Percentiles rank a stretch among this genome's conserved stretches.
These are phyloP conservation scores for Drosophila burlai DNA, from an alignment of 1,140 invertebrate species.

Conservation along the genomic window DNA sequence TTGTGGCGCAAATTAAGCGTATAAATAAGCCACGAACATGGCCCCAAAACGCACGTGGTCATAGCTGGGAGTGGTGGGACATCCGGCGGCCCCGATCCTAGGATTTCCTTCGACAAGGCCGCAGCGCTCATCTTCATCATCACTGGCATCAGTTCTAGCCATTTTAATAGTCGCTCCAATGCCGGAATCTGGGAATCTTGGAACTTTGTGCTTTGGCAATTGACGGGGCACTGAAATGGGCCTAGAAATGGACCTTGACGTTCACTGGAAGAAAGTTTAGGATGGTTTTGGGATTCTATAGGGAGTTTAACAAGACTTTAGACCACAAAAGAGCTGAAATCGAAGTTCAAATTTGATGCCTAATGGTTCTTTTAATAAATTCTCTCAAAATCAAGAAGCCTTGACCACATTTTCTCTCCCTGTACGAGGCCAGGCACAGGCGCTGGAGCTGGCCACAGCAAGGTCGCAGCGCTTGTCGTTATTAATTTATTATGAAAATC, in stretches of 20 bases:
- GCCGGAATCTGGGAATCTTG: constrained; percentile 9
- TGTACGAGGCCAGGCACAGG: neutral
- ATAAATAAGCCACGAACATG: constrained; percentile 76
- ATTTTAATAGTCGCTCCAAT: constrained; percentile 33
- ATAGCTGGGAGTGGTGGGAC: constrained; percentile 25
- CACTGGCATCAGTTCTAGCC: constrained; percentile 35
- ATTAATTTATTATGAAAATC: constrained; percentile 84
- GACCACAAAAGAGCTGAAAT: neutral
- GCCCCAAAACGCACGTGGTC: constrained; percentile 24
- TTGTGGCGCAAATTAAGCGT: constrained; percentile 82
- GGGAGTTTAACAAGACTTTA: too few relatives aligned
- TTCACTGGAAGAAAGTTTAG: constrained; percentile 8
- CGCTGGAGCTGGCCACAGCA: constrained; percentile 11
- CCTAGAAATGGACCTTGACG: constrained; percentile 7
- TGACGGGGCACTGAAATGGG: constrained; percentile 43
- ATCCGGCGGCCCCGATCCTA: constrained; percentile 44
- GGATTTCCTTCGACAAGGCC: constrained; percentile 43
- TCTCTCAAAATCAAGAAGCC: neutral
- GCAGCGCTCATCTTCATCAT: constrained; percentile 29
- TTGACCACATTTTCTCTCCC: constrained; percentile 21
- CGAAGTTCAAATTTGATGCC: neutral
- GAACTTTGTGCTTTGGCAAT: constrained; percentile 68
- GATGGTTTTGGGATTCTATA: neutral
- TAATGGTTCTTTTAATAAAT: neutral
- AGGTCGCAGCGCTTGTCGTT: constrained; percentile 71